These are phyloP conservation scores for Drosophila monieri DNA, from an alignment of 2,888 invertebrate species.

Conservation along the genomic window DNA sequence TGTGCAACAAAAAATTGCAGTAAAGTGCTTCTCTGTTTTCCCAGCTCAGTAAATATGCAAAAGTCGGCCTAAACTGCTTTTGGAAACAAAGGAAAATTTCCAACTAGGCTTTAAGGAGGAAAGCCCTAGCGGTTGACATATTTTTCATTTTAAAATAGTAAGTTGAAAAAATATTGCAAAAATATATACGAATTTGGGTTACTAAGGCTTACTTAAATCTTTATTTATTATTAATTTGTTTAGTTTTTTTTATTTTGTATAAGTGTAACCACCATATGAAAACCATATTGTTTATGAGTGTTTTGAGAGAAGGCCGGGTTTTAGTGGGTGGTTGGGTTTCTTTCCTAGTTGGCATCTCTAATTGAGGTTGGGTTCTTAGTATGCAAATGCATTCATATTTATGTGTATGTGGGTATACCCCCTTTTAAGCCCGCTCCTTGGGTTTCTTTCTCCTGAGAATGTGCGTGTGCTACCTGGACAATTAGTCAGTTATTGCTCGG, in stretches of 20 bases:
- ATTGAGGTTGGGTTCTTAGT: conserved; percentile 52
- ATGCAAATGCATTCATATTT: conserved; percentile 63
- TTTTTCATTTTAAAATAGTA: neutral
- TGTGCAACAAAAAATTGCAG: conserved; percentile 51
- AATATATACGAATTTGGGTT: neutral
- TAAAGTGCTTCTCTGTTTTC: conserved; percentile 52
- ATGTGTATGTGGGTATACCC: neutral
- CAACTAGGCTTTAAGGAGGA: neutral
- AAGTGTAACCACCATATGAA: conserved; percentile 46
- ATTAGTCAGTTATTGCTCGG: conserved; percentile 70
- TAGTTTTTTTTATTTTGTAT: neutral
- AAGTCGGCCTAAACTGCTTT: conserved; percentile 40
- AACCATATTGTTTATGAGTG: conserved; percentile 44
- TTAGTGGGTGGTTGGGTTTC: conserved; percentile 19
- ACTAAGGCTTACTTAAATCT: neutral
- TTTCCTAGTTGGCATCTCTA: conserved; percentile 51
- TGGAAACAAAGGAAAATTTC: neutral
- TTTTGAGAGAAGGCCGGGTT: conserved; percentile 1
- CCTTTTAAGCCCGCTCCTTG: conserved; percentile 3
- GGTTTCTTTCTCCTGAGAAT: neutral
- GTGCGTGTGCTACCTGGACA: conserved; percentile 60
- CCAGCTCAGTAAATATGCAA: conserved; percentile 34
- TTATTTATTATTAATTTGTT: neutral
- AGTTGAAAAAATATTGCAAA: neutral
- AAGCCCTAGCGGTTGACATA: neutral